Evolutionary conservation across 1,140 invertebrate species (phyloP).

Genomic region (Agraylea sexmaculata): DNA sequence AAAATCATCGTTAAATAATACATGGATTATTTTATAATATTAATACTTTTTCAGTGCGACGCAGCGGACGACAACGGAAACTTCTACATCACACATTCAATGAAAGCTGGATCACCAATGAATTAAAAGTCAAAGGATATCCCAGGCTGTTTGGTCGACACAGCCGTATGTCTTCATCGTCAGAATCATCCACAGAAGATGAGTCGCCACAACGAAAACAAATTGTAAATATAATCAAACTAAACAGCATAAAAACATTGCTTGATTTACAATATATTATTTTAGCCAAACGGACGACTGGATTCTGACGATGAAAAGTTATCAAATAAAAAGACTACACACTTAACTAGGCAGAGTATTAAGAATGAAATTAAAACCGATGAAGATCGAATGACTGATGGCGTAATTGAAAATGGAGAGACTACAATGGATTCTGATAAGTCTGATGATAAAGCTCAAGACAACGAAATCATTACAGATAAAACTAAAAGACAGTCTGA

Average conservation of each 20-base stretch:
- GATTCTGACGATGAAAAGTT: no score
- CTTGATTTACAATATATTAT: not conserved
- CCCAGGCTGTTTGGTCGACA: conserved; percentile 32
- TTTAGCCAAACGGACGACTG: conserved; percentile 12
- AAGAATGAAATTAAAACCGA: conserved; percentile 19
- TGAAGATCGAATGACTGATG: conserved; percentile 10
- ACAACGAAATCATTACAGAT: conserved; percentile 13
- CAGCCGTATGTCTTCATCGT: conserved; percentile 30
- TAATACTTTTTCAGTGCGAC: conserved; percentile 24
- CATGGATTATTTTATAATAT: conserved; percentile 1
- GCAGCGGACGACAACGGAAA: conserved; percentile 37
- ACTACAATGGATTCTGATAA: conserved; percentile 18
- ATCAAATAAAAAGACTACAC: conserved; percentile 4
- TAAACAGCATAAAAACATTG: not conserved
- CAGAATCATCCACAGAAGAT: conserved; percentile 34
- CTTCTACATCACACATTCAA: conserved; percentile 39
- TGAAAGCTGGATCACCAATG: conserved; percentile 42
- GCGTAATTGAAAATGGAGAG: conserved; percentile 13
- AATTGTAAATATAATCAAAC: conserved; percentile 7
- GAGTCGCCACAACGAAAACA: conserved; percentile 13
- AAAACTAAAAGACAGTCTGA: conserved; percentile 13
- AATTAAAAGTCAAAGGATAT: conserved; percentile 39
- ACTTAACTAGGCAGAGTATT: conserved; percentile 5
- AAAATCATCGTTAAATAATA: not conserved
- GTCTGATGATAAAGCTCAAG: conserved; percentile 9